phyloP scores from a whole-genome alignment of 2,797 vertebrate species.

The Rhynchonycteris naso region DNA sequence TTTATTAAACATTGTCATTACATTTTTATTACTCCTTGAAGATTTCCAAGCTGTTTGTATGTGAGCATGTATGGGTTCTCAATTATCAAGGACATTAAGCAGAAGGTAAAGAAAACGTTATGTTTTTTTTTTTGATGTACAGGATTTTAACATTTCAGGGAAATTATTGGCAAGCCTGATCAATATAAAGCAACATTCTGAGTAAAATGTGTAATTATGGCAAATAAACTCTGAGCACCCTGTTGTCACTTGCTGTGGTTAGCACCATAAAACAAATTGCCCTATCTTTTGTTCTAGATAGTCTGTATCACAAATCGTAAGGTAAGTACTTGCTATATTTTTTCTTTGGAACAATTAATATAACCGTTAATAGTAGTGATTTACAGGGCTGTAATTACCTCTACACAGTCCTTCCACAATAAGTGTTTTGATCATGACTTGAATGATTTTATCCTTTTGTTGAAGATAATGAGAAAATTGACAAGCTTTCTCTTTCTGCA shows the following conservation, averaged over 20 bases:
- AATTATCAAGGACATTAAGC: slow-evolving; percentile 80
- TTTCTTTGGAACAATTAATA: slow-evolving; percentile 53
- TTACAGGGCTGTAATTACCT: background rate
- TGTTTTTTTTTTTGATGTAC: slow-evolving; percentile 77
- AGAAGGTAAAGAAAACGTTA: slow-evolving; percentile 76
- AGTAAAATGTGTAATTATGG: slow-evolving; percentile 74
- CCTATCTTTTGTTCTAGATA: slow-evolving; percentile 73
- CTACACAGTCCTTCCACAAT: slow-evolving; percentile 45
- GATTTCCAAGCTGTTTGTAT: slow-evolving; percentile 81
- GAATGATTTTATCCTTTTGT: slow-evolving; percentile 23
- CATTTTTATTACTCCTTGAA: slow-evolving; percentile 74
- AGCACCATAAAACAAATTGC: slow-evolving; percentile 75
- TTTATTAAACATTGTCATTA: slow-evolving; percentile 10
- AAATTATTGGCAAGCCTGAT: slow-evolving; percentile 68
- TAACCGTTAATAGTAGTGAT: slow-evolving; percentile 49
- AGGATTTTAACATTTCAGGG: slow-evolving; percentile 66
- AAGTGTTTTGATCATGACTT: slow-evolving; percentile 41
- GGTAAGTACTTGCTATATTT: slow-evolving; percentile 65
- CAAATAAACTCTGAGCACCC: slow-evolving; percentile 73
- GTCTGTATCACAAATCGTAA: slow-evolving; percentile 71
- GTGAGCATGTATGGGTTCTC: slow-evolving; percentile 71
- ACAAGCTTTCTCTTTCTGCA: background rate
- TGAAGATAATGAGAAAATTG: background rate
- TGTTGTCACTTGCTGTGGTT: slow-evolving; percentile 65
- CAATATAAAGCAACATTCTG: slow-evolving; percentile 64